phyloP scores from a whole-genome alignment of 2,113 vertebrate genomes.

The Heterotis niloticus region DNA sequence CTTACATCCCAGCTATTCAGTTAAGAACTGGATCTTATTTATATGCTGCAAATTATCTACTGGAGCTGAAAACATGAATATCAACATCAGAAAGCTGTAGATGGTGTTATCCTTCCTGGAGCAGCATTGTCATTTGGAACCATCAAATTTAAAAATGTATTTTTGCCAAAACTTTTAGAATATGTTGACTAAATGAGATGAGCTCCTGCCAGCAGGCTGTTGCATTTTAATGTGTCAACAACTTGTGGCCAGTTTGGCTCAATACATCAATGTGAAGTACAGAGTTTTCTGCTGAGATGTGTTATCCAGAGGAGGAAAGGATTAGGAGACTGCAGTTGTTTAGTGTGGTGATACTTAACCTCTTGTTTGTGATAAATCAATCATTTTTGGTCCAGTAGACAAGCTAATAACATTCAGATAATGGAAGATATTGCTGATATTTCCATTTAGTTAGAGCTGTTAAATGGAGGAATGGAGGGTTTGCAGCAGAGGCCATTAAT shows the following conservation, averaged over 20 bases:
- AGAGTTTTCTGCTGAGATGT: background rate
- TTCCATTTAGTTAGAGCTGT: background rate
- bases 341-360: background rate
- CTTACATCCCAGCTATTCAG: too few relatives aligned
- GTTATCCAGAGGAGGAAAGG: slow-evolving; percentile 3
- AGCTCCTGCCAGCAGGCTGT: background rate
- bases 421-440: slow-evolving; percentile 1
- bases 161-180: background rate
- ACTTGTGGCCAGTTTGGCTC: background rate
- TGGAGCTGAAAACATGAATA: too few relatives aligned
- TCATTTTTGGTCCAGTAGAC: too few relatives aligned
- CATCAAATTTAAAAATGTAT: background rate
- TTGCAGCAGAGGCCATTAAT: too few relatives aligned
- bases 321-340: slow-evolving; percentile 10
- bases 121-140: background rate
- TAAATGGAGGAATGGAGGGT: background rate
- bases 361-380: background rate
- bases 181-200: background rate
- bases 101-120: background rate
- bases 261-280: background rate
- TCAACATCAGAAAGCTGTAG: too few relatives aligned
- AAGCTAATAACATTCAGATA: background rate
- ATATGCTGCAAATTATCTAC: too few relatives aligned
- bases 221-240: slow-evolving; percentile 7
- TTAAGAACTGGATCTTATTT: too few relatives aligned